These are phyloP conservation scores for Riparia riparia DNA, from an alignment of 2,113 vertebrate species.

Conservation along the genomic window DNA sequence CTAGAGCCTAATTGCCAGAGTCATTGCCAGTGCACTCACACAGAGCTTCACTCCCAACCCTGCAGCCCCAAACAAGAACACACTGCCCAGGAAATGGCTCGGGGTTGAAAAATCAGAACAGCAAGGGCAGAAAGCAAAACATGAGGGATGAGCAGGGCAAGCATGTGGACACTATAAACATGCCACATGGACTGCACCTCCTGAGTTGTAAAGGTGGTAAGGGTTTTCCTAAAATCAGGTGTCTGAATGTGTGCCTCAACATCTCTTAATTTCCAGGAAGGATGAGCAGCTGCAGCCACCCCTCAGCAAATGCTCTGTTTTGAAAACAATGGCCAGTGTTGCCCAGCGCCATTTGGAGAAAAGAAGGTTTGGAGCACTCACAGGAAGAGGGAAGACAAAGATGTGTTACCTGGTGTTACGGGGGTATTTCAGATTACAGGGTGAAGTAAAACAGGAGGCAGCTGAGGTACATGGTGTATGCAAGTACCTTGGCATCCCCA, in stretches of 20 bases:
- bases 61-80: neutral
- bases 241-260: neutral
- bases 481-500: neutral
- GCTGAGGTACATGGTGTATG: accelerated
- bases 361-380: neutral
- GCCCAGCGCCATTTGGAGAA: neutral
- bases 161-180: neutral
- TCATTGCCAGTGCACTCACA: neutral
- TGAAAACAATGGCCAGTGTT: neutral
- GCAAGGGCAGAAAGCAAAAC: neutral
- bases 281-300: neutral
- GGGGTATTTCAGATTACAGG: neutral
- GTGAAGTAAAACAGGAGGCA: neutral
- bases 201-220: neutral
- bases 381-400: neutral
- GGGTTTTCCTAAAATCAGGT: neutral
- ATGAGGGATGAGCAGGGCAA: neutral
- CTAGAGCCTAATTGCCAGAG: neutral
- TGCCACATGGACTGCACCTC: neutral
- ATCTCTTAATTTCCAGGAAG: neutral
- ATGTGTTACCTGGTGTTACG: accelerated
- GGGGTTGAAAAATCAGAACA: neutral
- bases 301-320: neutral
- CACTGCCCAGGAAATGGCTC: neutral
- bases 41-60: neutral